Conservation (phyloP, 2,888 invertebrate genomes). For the Drosophila flavopinicola region DNA sequence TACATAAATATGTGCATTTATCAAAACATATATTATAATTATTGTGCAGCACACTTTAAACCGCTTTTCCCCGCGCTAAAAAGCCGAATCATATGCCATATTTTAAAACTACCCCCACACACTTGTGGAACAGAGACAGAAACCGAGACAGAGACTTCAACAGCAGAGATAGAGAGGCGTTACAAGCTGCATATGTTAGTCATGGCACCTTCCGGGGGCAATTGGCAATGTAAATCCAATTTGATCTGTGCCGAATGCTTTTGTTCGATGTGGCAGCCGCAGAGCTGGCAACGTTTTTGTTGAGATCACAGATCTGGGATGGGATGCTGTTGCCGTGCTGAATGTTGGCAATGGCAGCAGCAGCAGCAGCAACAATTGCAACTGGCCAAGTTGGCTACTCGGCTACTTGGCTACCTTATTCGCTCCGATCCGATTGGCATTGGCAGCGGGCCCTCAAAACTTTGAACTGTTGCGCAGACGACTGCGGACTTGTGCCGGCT, state of each 20-base stretch:
- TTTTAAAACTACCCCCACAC: neutral
- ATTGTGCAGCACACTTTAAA: neutral
- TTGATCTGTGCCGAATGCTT: constrained; percentile 80
- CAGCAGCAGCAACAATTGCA: constrained; percentile 39
- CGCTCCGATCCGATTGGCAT: constrained; percentile 65
- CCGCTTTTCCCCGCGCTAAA: neutral
- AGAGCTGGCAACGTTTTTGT: constrained; percentile 60
- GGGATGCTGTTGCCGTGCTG: constrained; percentile 18
- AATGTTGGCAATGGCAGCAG: constrained; percentile 30
- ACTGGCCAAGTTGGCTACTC: constrained; percentile 28
- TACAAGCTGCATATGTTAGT: constrained; percentile 30
- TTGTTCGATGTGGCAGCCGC: constrained; percentile 65
- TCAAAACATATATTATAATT: constrained; percentile 2
- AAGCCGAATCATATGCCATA: neutral
- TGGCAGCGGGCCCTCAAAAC: constrained; percentile 80
- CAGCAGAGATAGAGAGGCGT: constrained; percentile 23
- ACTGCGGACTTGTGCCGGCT: constrained; percentile 83
- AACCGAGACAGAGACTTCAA: neutral
- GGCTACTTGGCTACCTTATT: constrained; percentile 55
- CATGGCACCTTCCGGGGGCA: constrained; percentile 16
- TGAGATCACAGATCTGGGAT: constrained; percentile 57
- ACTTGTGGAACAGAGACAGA: neutral
- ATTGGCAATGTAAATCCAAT: constrained; percentile 74
- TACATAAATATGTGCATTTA: neutral
- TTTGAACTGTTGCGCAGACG: constrained; percentile 80